A percentile compares a stretch with the other conserved stretches of the same genome.
Evolutionary conservation across 2,113 vertebrate genomes (phyloP).

Genomic region (Perca fluviatilis): DNA sequence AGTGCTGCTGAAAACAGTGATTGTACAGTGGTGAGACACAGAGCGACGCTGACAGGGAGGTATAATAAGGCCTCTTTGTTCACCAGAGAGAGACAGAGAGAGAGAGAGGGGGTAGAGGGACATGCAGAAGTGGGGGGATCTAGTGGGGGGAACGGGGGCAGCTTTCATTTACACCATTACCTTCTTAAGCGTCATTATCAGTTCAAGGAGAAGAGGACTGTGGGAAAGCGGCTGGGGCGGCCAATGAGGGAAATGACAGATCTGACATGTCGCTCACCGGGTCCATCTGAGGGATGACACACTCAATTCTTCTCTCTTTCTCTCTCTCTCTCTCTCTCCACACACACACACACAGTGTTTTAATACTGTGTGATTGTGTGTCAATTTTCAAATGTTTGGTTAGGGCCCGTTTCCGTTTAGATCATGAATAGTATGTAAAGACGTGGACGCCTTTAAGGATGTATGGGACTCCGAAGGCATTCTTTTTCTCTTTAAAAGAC

Average conservation of each 20-base stretch:
- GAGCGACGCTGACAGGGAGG: slow-evolving; percentile 78
- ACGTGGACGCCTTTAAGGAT: too few species aligned
- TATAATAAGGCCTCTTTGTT: slow-evolving; percentile 84
- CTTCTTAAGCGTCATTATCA: slow-evolving; percentile 87
- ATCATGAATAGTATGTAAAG: too few species aligned
- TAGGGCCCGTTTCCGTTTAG: too few species aligned
- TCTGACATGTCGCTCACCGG: slow-evolving; percentile 75
- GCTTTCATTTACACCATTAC: slow-evolving; percentile 87
- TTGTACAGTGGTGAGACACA: slow-evolving; percentile 80
- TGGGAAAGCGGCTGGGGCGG: slow-evolving; percentile 76
- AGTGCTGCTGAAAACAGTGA: slow-evolving; percentile 83
- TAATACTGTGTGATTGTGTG: too few species aligned
- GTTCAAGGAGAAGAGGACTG: slow-evolving; percentile 79
- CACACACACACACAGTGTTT: background rate
- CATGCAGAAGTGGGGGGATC: slow-evolving; percentile 32
- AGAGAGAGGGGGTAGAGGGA: slow-evolving; percentile 56
- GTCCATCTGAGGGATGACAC: slow-evolving; percentile 65
- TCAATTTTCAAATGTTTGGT: too few species aligned
- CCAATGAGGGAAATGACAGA: slow-evolving; percentile 65
- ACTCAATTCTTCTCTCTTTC: slow-evolving; percentile 41
- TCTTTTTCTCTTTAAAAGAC: too few species aligned
- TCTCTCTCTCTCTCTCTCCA: background rate
- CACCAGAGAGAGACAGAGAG: slow-evolving; percentile 67
- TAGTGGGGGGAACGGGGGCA: slow-evolving; percentile 27
- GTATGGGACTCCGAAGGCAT: too few species aligned